Conservation (phyloP, 2,113 vertebrate species). For the Vidua chalybeata region DNA sequence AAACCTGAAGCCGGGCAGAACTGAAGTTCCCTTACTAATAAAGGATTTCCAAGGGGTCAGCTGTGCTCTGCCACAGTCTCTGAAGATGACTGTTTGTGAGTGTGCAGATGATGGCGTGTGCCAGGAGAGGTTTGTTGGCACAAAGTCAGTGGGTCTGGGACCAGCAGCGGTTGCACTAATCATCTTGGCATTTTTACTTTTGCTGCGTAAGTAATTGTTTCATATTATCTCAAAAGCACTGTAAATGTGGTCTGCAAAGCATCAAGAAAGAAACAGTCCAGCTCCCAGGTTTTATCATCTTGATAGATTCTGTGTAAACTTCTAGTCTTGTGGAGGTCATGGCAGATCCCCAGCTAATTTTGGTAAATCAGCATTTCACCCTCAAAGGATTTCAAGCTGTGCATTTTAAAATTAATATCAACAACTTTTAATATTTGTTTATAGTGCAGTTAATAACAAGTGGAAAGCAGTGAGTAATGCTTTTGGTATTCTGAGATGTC, state of each 20-base stretch:
- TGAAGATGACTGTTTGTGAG: constrained; percentile 62
- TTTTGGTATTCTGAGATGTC: background rate
- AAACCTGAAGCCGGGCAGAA: constrained; percentile 23
- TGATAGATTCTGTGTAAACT: background rate
- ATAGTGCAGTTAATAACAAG: background rate
- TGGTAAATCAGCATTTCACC: background rate
- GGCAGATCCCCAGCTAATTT: background rate
- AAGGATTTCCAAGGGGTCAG: constrained; percentile 73
- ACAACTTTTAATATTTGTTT: background rate
- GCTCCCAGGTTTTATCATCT: background rate
- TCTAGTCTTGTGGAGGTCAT: background rate
- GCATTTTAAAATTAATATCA: background rate
- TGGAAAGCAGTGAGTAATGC: background rate
- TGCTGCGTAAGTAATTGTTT: constrained; percentile 75
- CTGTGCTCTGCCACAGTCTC: constrained; percentile 67
- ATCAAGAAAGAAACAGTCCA: background rate
- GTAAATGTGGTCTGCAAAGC: background rate
- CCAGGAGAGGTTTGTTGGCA: accelerated
- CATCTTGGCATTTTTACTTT: constrained; percentile 73
- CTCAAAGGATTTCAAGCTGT: background rate
- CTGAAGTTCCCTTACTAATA: constrained; percentile 64
- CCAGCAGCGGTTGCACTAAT: constrained; percentile 69
- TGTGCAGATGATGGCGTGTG: constrained; percentile 47
- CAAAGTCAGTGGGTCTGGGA: constrained; percentile 31
- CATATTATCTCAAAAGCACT: background rate